A percentile compares a stretch with the other conserved stretches of the same genome.
phyloP scores from a whole-genome alignment of 2,113 vertebrate genomes.

The Candoia aspera region DNA sequence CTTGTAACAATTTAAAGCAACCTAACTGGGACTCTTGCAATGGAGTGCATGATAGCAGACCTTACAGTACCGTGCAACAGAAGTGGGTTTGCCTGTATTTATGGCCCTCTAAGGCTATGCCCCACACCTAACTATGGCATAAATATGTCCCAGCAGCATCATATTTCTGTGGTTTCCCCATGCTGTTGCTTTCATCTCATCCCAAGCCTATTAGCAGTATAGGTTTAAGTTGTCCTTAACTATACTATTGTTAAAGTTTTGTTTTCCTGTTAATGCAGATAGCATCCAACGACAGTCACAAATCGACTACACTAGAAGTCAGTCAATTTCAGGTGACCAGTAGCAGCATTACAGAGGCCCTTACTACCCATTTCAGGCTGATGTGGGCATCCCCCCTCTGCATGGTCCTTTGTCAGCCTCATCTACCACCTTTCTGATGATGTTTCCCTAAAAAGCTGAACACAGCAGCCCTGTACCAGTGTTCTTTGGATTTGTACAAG shows the following conservation, averaged over 20 bases:
- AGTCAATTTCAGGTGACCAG: neutral
- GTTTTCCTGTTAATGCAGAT: neutral
- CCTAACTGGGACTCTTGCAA: neutral
- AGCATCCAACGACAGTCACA: neutral
- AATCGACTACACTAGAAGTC: neutral
- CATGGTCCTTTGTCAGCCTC: neutral
- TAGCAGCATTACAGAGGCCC: neutral
- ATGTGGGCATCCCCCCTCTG: neutral
- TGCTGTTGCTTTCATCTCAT: neutral
- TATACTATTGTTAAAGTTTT: neutral
- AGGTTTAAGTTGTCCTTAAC: neutral
- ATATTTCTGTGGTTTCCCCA: neutral
- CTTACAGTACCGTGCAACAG: neutral
- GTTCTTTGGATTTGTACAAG: neutral
- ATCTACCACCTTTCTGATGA: neutral
- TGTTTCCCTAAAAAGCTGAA: neutral
- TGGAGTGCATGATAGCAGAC: neutral
- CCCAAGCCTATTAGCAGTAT: neutral
- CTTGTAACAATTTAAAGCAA: neutral
- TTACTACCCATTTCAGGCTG: neutral
- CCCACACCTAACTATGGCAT: neutral
- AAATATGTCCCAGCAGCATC: neutral
- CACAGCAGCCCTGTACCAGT: neutral
- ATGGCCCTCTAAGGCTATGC: neutral
- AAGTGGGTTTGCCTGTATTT: neutral